Conservation (phyloP, 2,888 invertebrate genomes). For the Scaptodrosophila latifasciaeformis region DNA sequence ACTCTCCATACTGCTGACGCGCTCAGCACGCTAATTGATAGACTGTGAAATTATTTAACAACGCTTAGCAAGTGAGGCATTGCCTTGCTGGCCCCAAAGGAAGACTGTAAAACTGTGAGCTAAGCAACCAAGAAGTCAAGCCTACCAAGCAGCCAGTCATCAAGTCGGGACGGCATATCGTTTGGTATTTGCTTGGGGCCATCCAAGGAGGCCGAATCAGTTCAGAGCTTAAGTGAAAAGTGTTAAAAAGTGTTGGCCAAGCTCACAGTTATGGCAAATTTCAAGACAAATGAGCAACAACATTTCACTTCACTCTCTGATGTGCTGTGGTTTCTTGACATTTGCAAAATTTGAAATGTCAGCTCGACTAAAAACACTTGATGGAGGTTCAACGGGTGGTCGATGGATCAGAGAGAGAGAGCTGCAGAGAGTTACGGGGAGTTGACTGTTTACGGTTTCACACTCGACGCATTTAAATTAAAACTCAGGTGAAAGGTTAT, state of each 20-base stretch:
- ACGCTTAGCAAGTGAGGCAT: slow-evolving; percentile 43
- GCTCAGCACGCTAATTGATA: slow-evolving; percentile 58
- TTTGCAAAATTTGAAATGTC: slow-evolving; percentile 69
- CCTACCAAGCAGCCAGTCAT: slow-evolving; percentile 7
- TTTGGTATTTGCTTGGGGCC: slow-evolving; percentile 29
- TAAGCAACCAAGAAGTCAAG: neutral
- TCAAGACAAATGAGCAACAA: slow-evolving; percentile 59
- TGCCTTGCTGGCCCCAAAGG: slow-evolving; percentile 1
- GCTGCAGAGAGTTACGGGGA: neutral
- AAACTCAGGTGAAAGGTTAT: slow-evolving; percentile 67
- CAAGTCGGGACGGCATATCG: slow-evolving; percentile 39
- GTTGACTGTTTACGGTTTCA: slow-evolving; percentile 34
- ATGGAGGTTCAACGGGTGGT: slow-evolving; percentile 56
- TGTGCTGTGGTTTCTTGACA: slow-evolving; percentile 47
- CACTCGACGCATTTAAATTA: slow-evolving; percentile 59
- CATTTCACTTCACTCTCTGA: too few species aligned
- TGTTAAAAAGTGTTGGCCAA: slow-evolving; percentile 60
- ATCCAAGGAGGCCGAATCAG: neutral
- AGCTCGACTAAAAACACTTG: slow-evolving; percentile 40
- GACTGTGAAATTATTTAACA: slow-evolving; percentile 65
- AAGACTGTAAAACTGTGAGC: neutral
- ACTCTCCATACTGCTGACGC: slow-evolving; percentile 35
- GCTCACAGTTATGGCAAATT: slow-evolving; percentile 35
- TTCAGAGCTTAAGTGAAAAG: slow-evolving; percentile 57
- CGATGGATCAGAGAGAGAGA: neutral